Conservation (phyloP, 2,113 vertebrate genomes). For the Gnathonemus longibarbis region DNA sequence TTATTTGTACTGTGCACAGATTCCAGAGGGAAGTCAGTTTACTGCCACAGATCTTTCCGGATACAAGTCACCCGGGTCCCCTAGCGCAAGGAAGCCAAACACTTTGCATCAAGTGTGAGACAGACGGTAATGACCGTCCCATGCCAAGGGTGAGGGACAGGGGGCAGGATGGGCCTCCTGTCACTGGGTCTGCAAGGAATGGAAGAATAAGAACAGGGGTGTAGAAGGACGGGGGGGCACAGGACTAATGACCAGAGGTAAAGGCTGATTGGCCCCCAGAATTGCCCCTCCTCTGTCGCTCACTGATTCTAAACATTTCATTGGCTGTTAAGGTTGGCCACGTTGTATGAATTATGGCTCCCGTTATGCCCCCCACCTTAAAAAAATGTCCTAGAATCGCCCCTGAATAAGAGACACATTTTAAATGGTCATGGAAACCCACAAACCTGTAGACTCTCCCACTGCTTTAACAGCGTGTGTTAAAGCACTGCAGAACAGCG, state of each 20-base stretch:
- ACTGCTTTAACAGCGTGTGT: not conserved
- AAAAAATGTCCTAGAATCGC: not conserved
- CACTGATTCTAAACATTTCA: not conserved
- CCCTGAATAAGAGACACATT: not conserved
- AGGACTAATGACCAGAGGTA: not conserved
- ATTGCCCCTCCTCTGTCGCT: not conserved
- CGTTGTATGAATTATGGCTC: not conserved
- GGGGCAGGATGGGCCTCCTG: not conserved
- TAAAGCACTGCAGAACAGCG: not conserved
- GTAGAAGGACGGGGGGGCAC: not conserved
- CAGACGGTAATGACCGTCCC: not conserved
- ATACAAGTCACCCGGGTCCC: not conserved
- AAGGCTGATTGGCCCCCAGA: not conserved
- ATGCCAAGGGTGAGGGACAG: not conserved
- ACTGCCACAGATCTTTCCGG: not conserved
- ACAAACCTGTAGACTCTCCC: not conserved
- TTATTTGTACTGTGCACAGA: not conserved
- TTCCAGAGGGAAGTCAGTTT: not conserved
- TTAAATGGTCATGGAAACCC: not conserved
- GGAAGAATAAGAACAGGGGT: not conserved
- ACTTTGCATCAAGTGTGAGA: not conserved
- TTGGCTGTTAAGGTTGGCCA: not conserved
- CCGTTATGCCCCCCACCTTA: not conserved
- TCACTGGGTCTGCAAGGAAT: not conserved
- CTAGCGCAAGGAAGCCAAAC: not conserved